Evolutionary conservation across 1,140 invertebrate genomes (phyloP), one percentile per base, ranked within the genome.

Genomic region (Holcopasites calliopsidis): DNA sequence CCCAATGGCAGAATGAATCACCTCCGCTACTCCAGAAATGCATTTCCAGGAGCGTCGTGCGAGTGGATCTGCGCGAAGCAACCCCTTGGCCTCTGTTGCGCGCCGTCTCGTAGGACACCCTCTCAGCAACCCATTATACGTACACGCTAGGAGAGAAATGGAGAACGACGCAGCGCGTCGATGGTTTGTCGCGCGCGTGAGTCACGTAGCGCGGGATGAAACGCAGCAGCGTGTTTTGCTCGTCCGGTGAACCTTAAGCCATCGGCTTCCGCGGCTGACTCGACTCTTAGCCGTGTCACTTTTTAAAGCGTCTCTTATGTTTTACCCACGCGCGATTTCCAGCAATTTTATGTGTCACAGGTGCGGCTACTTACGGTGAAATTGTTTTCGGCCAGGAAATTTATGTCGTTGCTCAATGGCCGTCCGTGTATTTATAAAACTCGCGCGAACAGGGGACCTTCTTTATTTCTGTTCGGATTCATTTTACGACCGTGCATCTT

Each of bases 141-240:
- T n/a, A n/a, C n/a, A n/a, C n/a, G n/a, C n/a, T 8, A 21, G 18
- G 40, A 42, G 18, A 11, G 11, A 40, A 11, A 40, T 11, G n/a
- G 21, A 13, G 47, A 66, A 52, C 21, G 31, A n/a, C 16, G 57
- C 64, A 77, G 66, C 58, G 58, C 73, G 57, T 81, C 79, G 79
- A 81, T 54, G 49, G 73, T 77, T 80, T 68, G 80, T 68, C n/a
- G n/a, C n/a, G n/a, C 73, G 61, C 61, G 65, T 81, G 80, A 82
- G 35, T 82, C 80, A 82, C 61, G 50, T 52, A 52, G 26, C 74
- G 23, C 28, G 6, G 62, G 21, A 40, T 38, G 50, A 44, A 60
- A 55, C 38, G 57, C 64, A 26, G n/a, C n/a, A n/a, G n/a, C n/a
- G n/a, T 18, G 31, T 33, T 26, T n/a, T 55, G 42, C 57, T 76